Evolutionary conservation across 2,113 vertebrate species (phyloP), one percentile per base, ranked within the genome.

Genomic region (Argyrosomus japonicus): DNA sequence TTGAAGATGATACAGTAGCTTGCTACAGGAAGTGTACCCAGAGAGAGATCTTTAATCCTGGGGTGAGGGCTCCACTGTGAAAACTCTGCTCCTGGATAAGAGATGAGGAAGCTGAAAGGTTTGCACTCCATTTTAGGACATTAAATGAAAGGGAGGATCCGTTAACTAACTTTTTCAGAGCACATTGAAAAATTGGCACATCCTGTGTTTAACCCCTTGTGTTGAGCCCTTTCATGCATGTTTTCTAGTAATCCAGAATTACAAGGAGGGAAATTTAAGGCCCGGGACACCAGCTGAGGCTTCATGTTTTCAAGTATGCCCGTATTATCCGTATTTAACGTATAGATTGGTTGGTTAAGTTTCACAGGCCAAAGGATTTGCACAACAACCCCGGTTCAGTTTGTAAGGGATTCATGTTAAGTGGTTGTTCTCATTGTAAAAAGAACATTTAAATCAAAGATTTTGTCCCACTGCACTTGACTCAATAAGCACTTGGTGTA

Each of bases 401-500:
- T 78, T 27, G 5, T 9, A 7, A 50, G 13, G 57, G 36, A 18
- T 12, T 6, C 2, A 15, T 56, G 9, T 36, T 1, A 27, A 48
- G 27, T 27, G 11, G 1, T 57, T 60, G 12, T 68, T 56, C 27
- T 40, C 29, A 51, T 25, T 62, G 67, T 18, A 57, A 77, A 27
- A 32, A 8, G 13, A 18, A 23, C 27, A 32, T 15, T 70, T 36
- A 2, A 17, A 25, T 9, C 2, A 51, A 6, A 71, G 25, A 51
- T 8, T 7, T 64, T 50, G 72, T 25, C 40, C 48, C 32, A 40
- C 43, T 50, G 40, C 56, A 69, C 56, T 67, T 27, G 64, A 67
- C 40, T 57, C 65, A 45, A 1, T 54, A 48, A 80, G 65, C 51
- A 73, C 53, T 69, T 61, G 32, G 29, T 81, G 48, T 50, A 18